Conservation (phyloP, 1,140 invertebrate species). For the Drosophila ercepeae region DNA sequence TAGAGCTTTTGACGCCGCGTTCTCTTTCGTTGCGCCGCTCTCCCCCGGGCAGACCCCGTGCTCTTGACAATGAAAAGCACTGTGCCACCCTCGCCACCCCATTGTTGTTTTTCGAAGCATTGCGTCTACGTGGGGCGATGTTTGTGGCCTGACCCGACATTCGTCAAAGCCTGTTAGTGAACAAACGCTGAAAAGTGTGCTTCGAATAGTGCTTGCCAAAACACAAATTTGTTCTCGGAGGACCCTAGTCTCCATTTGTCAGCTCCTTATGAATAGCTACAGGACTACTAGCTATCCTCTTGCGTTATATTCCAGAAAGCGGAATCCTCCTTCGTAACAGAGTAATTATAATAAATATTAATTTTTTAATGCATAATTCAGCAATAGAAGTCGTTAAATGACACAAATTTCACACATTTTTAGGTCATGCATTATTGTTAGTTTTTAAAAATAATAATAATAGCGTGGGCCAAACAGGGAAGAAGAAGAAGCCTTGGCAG, state of each 20-base stretch:
- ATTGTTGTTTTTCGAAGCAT: not conserved
- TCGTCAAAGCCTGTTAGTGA: not conserved
- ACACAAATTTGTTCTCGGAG: not conserved
- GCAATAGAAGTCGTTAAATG: no score
- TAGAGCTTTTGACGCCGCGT: slow-evolving; percentile 7
- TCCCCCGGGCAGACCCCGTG: slow-evolving; percentile 7
- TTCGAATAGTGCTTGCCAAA: slow-evolving; percentile 12
- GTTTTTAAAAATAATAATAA: not conserved
- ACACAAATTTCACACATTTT: not conserved
- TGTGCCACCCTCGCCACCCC: not conserved
- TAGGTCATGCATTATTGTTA: not conserved
- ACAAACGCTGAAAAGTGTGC: slow-evolving; percentile 8
- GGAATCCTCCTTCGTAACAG: not conserved
- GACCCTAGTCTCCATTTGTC: no score
- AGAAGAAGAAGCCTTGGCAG: not conserved
- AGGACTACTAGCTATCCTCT: not conserved
- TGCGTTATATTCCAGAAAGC: not conserved
- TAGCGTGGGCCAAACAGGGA: not conserved
- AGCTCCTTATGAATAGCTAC: not conserved
- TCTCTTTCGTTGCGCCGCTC: not conserved
- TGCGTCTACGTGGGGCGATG: not conserved
- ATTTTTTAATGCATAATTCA: no score
- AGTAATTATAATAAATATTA: no score
- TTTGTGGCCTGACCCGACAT: slow-evolving; percentile 21
- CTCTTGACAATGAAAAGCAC: slow-evolving; percentile 52